These are phyloP conservation scores for Tachystola acroxantha DNA, from an alignment of 2,888 invertebrate species.

Conservation along the genomic window DNA sequence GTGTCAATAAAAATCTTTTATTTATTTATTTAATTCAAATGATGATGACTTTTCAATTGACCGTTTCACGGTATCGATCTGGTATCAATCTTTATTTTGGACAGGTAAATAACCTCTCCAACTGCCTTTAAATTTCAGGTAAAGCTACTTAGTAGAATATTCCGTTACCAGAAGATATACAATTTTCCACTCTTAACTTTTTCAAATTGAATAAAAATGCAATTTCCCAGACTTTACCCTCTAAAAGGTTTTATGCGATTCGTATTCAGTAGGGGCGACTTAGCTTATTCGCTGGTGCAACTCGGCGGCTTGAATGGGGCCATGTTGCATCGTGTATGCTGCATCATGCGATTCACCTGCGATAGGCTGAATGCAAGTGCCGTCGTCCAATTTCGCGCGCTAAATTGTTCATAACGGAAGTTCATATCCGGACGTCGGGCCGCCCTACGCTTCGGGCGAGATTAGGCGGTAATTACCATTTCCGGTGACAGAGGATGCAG, in stretches of 20 bases:
- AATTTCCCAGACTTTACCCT: slow-evolving; percentile 43
- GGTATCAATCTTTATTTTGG: no score
- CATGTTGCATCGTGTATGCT: slow-evolving; percentile 43
- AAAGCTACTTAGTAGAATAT: not conserved
- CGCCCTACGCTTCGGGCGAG: slow-evolving; percentile 73
- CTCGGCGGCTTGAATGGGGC: slow-evolving; percentile 44
- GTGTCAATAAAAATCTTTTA: no score
- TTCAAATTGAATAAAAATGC: slow-evolving; percentile 53
- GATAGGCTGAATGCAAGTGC: slow-evolving; percentile 60
- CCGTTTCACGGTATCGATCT: no score
- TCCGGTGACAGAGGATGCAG: slow-evolving; percentile 72
- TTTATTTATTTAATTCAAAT: no score
- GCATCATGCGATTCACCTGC: slow-evolving; percentile 45
- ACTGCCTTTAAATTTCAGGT: no score
- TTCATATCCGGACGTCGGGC: slow-evolving; percentile 87
- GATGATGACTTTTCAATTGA: no score
- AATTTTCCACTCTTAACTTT: slow-evolving; percentile 20
- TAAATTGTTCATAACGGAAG: slow-evolving; percentile 92
- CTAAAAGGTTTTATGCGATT: slow-evolving; percentile 49
- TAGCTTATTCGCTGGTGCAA: slow-evolving; percentile 45
- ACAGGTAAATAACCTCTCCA: not conserved
- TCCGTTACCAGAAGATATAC: slow-evolving; percentile 6
- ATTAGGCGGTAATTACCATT: slow-evolving; percentile 80
- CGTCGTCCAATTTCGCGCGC: slow-evolving; percentile 81
- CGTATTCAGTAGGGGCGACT: slow-evolving; percentile 45